Percentiles rank a stretch among this genome's conserved stretches.
Evolutionary conservation across 1,140 invertebrate species (phyloP).

Genomic region (Dermatophagoides farinae): DNA sequence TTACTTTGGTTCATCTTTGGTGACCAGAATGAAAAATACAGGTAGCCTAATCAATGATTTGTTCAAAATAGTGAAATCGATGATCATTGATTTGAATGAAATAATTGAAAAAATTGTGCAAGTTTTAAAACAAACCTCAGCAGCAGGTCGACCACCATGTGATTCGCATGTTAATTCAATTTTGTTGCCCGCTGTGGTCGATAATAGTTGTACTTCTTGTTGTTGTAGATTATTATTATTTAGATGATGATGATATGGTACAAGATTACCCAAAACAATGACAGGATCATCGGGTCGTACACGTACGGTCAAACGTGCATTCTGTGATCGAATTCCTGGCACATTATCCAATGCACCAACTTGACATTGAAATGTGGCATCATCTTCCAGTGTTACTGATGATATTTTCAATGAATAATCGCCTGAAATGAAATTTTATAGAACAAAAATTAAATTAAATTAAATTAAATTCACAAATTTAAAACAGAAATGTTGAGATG

Average conservation of each 20-base stretch:
- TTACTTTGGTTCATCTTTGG: too few species aligned
- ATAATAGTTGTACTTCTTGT: slow-evolving; percentile 26
- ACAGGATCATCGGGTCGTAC: slow-evolving; percentile 69
- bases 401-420: slow-evolving; percentile 33
- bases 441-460: background rate
- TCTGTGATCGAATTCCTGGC: slow-evolving; percentile 25
- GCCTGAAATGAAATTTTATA: slow-evolving; percentile 17
- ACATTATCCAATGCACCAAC: slow-evolving; percentile 28
- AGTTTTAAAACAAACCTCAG: slow-evolving; percentile 42
- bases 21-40: too few species aligned
- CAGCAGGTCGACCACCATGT: slow-evolving; percentile 70
- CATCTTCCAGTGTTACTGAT: slow-evolving; percentile 30
- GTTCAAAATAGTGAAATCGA: too few species aligned
- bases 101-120: background rate
- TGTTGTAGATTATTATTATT: background rate
- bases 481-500: background rate
- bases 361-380: slow-evolving; percentile 34
- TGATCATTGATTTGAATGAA: too few species aligned
- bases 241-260: background rate
- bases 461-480: background rate
- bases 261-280: slow-evolving; percentile 46
- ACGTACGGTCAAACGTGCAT: slow-evolving; percentile 26
- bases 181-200: slow-evolving; percentile 64
- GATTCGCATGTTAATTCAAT: slow-evolving; percentile 74
- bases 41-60: too few species aligned